Percentiles rank a stretch among this genome's conserved stretches.
phyloP scores from a whole-genome alignment of 2,797 vertebrate species.

The Acipenser ruthenus region DNA sequence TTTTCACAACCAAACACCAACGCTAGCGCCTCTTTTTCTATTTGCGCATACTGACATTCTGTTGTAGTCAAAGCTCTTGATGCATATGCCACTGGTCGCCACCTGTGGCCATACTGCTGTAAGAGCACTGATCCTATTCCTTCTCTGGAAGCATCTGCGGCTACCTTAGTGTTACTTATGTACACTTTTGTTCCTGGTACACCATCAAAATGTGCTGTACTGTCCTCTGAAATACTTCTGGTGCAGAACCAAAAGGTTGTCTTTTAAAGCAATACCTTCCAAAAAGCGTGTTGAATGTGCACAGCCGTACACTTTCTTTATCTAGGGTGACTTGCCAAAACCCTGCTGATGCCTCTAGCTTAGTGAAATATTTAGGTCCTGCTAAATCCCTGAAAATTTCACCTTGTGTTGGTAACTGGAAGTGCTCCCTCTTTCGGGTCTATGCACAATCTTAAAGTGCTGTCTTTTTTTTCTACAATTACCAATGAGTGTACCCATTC shows the following conservation, averaged over 20 bases:
- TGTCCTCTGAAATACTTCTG: neutral
- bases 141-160: conserved; percentile 1
- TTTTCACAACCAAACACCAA: conserved; percentile 7
- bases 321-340: neutral
- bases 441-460: too few species aligned
- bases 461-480: neutral
- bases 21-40: conserved; percentile 15
- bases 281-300: neutral
- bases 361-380: neutral
- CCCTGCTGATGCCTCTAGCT: neutral
- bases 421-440: neutral
- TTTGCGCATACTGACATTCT: conserved; percentile 11
- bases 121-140: conserved; percentile 1
- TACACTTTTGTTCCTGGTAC: neutral
- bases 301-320: neutral
- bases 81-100: conserved; percentile 13
- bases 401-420: neutral
- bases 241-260: neutral
- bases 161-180: neutral
- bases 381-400: conserved; percentile 1
- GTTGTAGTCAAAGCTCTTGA: conserved; percentile 5
- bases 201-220: neutral
- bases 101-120: conserved; percentile 6
- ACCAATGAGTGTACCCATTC: neutral
- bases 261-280: neutral